These are phyloP conservation scores for Ectobius pallidus DNA, from an alignment of 2,888 invertebrate species.

Conservation along the genomic window DNA sequence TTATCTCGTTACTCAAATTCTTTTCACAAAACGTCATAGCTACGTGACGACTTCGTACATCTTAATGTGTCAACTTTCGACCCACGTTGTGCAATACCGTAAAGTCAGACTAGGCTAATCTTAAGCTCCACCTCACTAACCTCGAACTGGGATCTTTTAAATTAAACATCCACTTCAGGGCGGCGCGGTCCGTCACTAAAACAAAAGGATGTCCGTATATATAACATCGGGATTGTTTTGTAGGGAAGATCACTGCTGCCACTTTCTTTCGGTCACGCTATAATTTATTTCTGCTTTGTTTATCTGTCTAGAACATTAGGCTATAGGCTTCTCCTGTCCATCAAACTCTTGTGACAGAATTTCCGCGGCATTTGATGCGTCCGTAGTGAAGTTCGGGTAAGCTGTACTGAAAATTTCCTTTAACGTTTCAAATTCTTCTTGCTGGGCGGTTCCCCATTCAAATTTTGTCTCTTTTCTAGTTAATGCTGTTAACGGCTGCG, in stretches of 20 bases:
- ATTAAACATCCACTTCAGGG: slow-evolving; percentile 1
- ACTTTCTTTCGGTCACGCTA: neutral
- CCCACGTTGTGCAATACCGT: neutral
- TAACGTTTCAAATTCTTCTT: neutral
- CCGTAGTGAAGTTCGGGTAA: slow-evolving; percentile 30
- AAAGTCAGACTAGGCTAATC: neutral
- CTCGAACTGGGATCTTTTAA: slow-evolving; percentile 4
- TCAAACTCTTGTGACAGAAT: slow-evolving; percentile 33
- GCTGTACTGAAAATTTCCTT: neutral
- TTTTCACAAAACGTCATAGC: no score
- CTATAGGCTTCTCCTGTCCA: slow-evolving; percentile 39
- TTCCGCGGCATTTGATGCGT: slow-evolving; percentile 38
- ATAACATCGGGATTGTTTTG: slow-evolving; percentile 1
- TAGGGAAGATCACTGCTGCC: neutral
- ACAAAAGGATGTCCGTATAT: neutral
- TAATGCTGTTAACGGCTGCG: neutral
- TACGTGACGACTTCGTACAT: neutral
- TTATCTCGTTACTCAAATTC: neutral
- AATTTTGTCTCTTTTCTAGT: neutral
- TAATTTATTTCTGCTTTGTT: slow-evolving; percentile 34
- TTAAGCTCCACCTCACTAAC: neutral
- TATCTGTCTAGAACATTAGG: slow-evolving; percentile 41
- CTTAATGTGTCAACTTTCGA: neutral
- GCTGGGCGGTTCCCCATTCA: neutral
- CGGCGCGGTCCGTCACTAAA: neutral